Base-by-base conservation (phyloP, 2,113 vertebrate genomes). In the Nematolebias whitei region DNA sequence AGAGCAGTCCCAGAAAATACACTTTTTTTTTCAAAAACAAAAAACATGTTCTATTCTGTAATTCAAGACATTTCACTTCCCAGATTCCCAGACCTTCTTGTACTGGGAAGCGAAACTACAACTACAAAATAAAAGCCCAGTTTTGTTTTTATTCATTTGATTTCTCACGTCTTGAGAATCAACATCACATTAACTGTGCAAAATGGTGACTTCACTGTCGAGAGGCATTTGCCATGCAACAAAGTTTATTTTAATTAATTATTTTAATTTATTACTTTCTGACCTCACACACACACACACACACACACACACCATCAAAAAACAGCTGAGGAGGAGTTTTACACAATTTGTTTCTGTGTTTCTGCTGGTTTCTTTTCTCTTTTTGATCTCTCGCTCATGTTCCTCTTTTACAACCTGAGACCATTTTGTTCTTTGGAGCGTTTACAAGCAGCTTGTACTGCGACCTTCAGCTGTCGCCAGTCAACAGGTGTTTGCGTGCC, bases 381-480 rank as follows among this genome's bases (percentile, higher is more conserved):
- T 77, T 81, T 60, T 35, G 45, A 52, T 63, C 54, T 19, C 51
- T 24, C 47, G 45, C 38, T 63, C 61, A 48, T 1, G 44, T 74
- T 71, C 58, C 47, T 19, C 43, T 39, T 49, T 26, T 15, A 52
- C 55, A 66, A 58, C 68, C 73, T 67, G 68, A 80, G 77, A 72
- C 65, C 32, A 1, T 53, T 62, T 79, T 79, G 74, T 63, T 83
- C 78, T 80, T 57, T 78, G 80, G 83, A 77, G 76, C 71, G 84
- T 88, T 88, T 82, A 87, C 88, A 85, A 78, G 84, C 71, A 72
- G 78, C 85, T 69, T 49, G 65, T 68, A n/a, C 79, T 83, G 79
- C 80, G 83, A 87, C 88, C 85, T 67, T 88, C 90, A 92, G 90
- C 91, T 91, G 87, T 90, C 76, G 35, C 40, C 68, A 22, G 56